A percentile compares a stretch with the other conserved stretches of the same genome.
Conservation (phyloP, 2,888 invertebrate species). For the Hipparchia semele region DNA sequence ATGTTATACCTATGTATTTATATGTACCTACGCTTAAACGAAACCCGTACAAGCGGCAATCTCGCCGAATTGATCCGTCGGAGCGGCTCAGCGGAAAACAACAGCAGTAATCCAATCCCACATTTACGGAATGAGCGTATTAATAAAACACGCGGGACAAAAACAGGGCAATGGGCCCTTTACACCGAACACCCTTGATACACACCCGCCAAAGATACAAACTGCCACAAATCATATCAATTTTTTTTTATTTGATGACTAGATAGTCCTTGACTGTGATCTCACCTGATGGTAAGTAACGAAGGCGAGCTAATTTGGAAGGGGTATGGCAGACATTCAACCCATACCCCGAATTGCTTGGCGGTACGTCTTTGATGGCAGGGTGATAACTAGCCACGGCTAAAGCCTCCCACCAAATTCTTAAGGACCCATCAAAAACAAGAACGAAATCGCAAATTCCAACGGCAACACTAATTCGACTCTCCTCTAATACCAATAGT, state of each 20-base stretch:
- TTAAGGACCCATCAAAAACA: neutral
- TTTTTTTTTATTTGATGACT: too few species aligned
- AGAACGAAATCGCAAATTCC: neutral
- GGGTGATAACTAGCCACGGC: too few species aligned
- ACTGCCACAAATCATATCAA: neutral
- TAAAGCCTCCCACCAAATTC: too few species aligned
- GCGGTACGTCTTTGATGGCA: too few species aligned
- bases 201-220: neutral
- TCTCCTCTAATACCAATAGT: neutral
- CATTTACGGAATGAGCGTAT: constrained; percentile 28
- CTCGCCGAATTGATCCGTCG: too few species aligned
- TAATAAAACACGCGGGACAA: constrained; percentile 29
- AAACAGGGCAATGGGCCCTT: constrained; percentile 23
- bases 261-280: too few species aligned
- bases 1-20: too few species aligned
- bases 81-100: constrained; percentile 17
- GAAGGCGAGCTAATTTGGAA: too few species aligned
- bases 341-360: too few species aligned
- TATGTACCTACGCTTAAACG: neutral
- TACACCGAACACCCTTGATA: constrained; percentile 2
- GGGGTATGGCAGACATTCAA: too few species aligned
- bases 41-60: constrained; percentile 13
- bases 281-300: too few species aligned
- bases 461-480: neutral
- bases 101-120: constrained; percentile 25